phyloP scores from a whole-genome alignment of 2,113 vertebrate genomes.

The Phasianus colchicus region DNA sequence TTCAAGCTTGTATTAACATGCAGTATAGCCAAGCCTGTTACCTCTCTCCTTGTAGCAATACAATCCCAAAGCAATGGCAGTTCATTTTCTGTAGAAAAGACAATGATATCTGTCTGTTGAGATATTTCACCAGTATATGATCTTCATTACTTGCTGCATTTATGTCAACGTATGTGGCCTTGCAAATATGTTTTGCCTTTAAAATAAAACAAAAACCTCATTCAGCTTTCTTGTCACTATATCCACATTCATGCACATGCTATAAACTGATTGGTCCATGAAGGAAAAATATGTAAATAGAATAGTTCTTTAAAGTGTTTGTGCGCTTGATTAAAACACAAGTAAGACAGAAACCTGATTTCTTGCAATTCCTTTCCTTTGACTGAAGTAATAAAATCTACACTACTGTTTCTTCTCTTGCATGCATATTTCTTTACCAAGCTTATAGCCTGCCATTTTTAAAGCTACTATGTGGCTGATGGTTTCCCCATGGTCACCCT shows the following conservation, averaged over 20 bases:
- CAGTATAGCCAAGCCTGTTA: not conserved
- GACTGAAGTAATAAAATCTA: not conserved
- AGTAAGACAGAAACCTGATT: not conserved
- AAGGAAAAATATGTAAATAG: not conserved
- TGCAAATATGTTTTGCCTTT: not conserved
- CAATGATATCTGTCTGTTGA: conserved; percentile 1
- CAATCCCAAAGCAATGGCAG: not conserved
- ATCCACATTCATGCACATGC: not conserved
- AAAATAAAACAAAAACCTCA: not conserved
- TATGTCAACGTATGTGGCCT: not conserved
- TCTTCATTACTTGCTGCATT: not conserved
- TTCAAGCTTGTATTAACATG: not conserved
- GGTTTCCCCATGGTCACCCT: rapidly evolving
- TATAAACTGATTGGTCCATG: not conserved
- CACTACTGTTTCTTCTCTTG: not conserved
- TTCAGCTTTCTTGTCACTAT: not conserved
- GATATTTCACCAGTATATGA: not conserved
- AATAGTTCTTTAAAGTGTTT: not conserved
- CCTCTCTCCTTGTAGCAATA: not conserved
- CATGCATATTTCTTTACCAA: not conserved
- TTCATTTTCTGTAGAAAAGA: not conserved
- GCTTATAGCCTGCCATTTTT: not conserved
- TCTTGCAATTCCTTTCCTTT: not conserved
- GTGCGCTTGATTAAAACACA: not conserved
- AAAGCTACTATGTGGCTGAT: not conserved